These are phyloP conservation scores for Misgurnus mizolepis DNA, from an alignment of 2,113 vertebrate species.

Conservation along the genomic window DNA sequence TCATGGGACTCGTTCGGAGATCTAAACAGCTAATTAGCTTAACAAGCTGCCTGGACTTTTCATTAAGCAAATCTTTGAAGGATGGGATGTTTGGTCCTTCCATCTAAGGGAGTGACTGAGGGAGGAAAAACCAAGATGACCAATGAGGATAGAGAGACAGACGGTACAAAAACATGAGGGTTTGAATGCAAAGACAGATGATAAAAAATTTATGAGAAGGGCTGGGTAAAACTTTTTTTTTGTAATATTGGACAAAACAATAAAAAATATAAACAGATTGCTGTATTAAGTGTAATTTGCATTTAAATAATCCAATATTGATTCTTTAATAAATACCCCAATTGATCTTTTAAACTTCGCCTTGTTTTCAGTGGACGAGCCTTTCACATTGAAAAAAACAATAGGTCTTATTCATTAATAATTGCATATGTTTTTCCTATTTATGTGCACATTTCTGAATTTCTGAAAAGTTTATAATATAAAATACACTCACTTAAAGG, in stretches of 20 bases:
- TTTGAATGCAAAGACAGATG: neutral
- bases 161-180: slow-evolving; percentile 2
- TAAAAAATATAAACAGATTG: neutral
- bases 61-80: slow-evolving; percentile 23
- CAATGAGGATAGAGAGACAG: slow-evolving; percentile 1
- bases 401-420: too few species aligned
- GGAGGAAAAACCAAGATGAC: slow-evolving; percentile 31
- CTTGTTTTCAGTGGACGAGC: too few species aligned
- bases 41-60: slow-evolving; percentile 25
- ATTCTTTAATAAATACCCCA: too few species aligned
- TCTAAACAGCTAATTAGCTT: slow-evolving; percentile 19
- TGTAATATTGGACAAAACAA: too few species aligned
- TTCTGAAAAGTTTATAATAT: too few species aligned
- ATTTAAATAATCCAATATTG: too few species aligned
- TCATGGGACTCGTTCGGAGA: neutral
- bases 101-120: neutral
- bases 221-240: neutral
- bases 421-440: too few species aligned
- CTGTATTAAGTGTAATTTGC: too few species aligned
- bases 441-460: too few species aligned
- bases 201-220: slow-evolving; percentile 1
- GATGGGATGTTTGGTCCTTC: slow-evolving; percentile 13
- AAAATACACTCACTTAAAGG: too few species aligned
- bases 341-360: too few species aligned
- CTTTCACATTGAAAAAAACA: too few species aligned